Evolutionary conservation across 2,797 vertebrate genomes (phyloP), one percentile per base, ranked within the genome.

Genomic region (Sebastes glaucus): DNA sequence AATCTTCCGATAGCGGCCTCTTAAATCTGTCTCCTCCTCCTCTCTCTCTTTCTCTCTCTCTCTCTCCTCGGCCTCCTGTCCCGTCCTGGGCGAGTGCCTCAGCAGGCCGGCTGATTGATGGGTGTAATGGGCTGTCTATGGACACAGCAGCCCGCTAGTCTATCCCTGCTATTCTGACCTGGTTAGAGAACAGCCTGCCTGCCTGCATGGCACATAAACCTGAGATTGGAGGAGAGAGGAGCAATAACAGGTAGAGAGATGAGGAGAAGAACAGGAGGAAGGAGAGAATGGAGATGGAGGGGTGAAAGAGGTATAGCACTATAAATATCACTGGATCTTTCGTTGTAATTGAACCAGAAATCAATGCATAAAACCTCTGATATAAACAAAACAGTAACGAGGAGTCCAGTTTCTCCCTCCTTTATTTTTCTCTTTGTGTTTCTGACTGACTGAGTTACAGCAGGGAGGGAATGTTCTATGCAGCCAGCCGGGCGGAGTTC

Each of bases 31-130:
- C 83, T 81, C 62, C 62, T 42, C 28, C 76, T 46, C 11, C 35
- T 11, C 33, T 35, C 33, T 38, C 35, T 13, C 35, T 13, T n/a
- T n/a, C 33, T 11, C 33, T 33, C 35, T 38, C 11, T 35, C 70
- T 27, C 74, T 67, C 74, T 66, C 63, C 61, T 42, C 65, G 13
- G 28, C 61, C 59, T 68, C 71, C 74, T 10, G 57, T 46, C 76
- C 77, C 42, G 69, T 76, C 74, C 86, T 49, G 78, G 80, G 55
- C 28, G 78, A 80, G 67, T 49, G 78, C 77, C 74, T 74, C 16
- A 23, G 77, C 70, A 2, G 53, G 62, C 64, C 22, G 11, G 42
- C 77, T 89, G 90, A 89, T 88, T 87, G 89, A 92, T 89, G 86
- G 85, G 38, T 77, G 74, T 87, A 86, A 89, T 86, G 87, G 86